Conservation (phyloP, 1,140 invertebrate genomes). For the Stenopsyche tienmushanensis region DNA sequence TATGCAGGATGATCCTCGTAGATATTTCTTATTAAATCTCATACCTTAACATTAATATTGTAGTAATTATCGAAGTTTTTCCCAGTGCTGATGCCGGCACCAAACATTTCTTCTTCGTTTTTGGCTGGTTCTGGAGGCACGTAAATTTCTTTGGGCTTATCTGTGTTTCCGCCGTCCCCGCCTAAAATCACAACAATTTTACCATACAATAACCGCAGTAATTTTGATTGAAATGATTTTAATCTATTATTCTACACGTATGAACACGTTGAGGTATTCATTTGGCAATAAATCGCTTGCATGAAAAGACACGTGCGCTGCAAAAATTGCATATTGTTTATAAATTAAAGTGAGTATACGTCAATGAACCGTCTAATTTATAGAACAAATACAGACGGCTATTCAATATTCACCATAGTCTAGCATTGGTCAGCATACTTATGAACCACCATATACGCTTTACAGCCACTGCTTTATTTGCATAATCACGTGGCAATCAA, state of each 20-base stretch:
- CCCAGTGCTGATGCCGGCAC: slow-evolving; percentile 69
- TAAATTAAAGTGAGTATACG: no score
- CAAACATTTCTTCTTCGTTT: slow-evolving; percentile 73
- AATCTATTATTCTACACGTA: not conserved
- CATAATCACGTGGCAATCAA: not conserved
- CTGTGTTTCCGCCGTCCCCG: slow-evolving; percentile 43
- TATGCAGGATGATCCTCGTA: no score
- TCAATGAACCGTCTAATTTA: no score
- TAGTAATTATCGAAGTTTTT: slow-evolving; percentile 91
- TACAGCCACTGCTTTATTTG: not conserved
- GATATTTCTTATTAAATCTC: not conserved
- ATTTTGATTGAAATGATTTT: not conserved
- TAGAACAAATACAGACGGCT: not conserved
- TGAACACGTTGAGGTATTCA: not conserved
- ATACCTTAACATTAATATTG: slow-evolving; percentile 76
- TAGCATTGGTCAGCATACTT: not conserved
- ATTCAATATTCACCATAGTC: not conserved
- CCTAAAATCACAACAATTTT: not conserved
- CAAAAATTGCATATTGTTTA: not conserved
- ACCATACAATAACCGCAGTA: no score
- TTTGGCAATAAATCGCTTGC: not conserved
- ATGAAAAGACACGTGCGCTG: not conserved
- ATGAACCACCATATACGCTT: not conserved
- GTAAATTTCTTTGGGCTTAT: slow-evolving; percentile 67
- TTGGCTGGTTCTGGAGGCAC: slow-evolving; percentile 75